These are phyloP conservation scores for Coleophora flavipennella DNA, from an alignment of 2,888 invertebrate species.

Conservation along the genomic window DNA sequence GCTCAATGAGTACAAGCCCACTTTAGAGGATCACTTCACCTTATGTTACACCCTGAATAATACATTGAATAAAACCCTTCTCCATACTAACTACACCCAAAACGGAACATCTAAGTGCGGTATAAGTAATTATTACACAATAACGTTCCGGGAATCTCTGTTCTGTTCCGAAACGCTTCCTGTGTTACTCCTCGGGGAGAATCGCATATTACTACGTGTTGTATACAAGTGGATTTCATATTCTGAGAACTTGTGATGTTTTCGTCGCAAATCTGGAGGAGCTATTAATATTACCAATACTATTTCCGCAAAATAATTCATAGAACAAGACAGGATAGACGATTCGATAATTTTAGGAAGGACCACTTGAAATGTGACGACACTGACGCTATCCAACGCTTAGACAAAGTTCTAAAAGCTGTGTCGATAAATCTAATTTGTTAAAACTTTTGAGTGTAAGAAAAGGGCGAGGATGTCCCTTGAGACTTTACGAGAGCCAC, in stretches of 20 bases:
- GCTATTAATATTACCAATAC: too few species aligned
- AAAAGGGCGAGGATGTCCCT: conserved; percentile 2
- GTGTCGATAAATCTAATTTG: conserved; percentile 27
- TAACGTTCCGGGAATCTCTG: conserved; percentile 50
- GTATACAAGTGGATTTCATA: conserved; percentile 7
- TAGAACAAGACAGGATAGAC: conserved; percentile 7
- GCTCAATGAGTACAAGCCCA: too few species aligned
- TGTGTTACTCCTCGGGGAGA: conserved; percentile 18
- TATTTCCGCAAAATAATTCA: too few species aligned
- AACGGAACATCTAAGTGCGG: conserved; percentile 43
- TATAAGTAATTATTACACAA: conserved; percentile 64
- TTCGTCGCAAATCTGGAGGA: too few species aligned
- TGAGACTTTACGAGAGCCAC: conserved; percentile 10
- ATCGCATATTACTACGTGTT: conserved; percentile 5
- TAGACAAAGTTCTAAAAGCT: conserved; percentile 8
- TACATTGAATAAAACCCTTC: background rate
- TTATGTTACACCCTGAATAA: too few species aligned
- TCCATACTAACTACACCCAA: conserved; percentile 27
- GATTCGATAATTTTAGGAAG: conserved; percentile 27
- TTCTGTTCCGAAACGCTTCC: conserved; percentile 37
- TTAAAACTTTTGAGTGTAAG: conserved; percentile 22
- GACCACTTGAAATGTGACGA: conserved; percentile 42
- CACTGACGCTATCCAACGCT: conserved; percentile 27
- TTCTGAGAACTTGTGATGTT: background rate
- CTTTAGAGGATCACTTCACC: too few species aligned